Evolutionary conservation across 2,797 vertebrate genomes (phyloP), one percentile per base, ranked within the genome.

Genomic region (Galago senegalensis): DNA sequence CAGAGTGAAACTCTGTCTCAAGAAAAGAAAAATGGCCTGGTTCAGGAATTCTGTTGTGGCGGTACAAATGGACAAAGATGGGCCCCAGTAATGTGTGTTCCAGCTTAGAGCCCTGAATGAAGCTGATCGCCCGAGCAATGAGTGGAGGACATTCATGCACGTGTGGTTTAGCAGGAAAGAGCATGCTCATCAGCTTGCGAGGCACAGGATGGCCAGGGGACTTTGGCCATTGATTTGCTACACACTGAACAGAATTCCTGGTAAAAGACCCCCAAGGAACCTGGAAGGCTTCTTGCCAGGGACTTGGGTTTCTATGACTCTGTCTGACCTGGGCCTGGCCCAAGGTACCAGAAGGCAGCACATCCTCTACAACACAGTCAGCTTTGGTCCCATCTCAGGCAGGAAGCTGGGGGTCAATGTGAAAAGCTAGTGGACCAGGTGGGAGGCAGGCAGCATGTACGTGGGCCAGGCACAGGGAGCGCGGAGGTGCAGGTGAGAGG

Each of bases 111-210:
- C 12, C 9, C 3, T 29, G 40, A 7, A 1, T 21, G 43, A 43
- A 7, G 29, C 7, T 14, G 13, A n/a, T 34, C 43, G 1, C 53
- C 87, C 6, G 13, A 69, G 53, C n/a, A 25, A 60, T 4, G 14
- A 10, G 21, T 3, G 2, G 7, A 61, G 81, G 29, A n/a, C 0
- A 0, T 31, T 56, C 1, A 13, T 3, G 82, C 75, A 49, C 31
- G 37, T 14, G 43, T 10, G 87, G 81, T n/a, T 70, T 10, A 56
- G 43, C 72, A 7, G n/a, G 23, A 37, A 43, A 31, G 46, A 76
- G 25, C 1, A 20, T 18, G 72, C 58, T 4, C 2, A 11, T 56
- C 49, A 3, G 27, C 3, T 16, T 14, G 40, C 46, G 53, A 6
- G 56, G 14, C 53, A 11, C 25, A 1, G 25, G 53, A 27, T 14